These are phyloP conservation scores for Dorcus parallelipipedus DNA, from an alignment of 2,888 invertebrate species.

Conservation along the genomic window DNA sequence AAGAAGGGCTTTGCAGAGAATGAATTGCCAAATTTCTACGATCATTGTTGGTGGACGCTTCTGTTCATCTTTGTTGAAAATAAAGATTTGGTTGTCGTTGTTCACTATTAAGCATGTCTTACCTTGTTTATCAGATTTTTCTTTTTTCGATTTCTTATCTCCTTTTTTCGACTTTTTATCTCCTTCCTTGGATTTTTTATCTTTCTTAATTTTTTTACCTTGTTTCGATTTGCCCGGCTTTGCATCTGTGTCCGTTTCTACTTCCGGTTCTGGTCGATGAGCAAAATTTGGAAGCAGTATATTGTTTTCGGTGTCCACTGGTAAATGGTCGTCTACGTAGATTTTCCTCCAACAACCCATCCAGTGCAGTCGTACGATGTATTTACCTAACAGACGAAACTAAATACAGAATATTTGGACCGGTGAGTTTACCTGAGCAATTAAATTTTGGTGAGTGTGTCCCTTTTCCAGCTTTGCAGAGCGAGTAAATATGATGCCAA, in stretches of 20 bases:
- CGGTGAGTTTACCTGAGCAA: too few species aligned
- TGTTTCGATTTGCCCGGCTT: background rate
- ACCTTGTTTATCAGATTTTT: too few species aligned
- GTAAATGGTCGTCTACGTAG: slow-evolving; percentile 50
- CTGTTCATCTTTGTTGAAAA: slow-evolving; percentile 20
- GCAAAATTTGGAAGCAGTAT: slow-evolving; percentile 42
- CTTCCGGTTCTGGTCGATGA: background rate
- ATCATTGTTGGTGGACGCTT: slow-evolving; percentile 27
- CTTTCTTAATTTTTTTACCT: slow-evolving; percentile 8
- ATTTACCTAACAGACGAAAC: slow-evolving; percentile 49
- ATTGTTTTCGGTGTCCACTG: slow-evolving; percentile 41
- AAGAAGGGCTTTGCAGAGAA: slow-evolving; percentile 50
- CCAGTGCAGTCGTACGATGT: slow-evolving; percentile 50
- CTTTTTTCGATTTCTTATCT: slow-evolving; percentile 1
- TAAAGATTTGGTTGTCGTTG: background rate
- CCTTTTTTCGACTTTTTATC: slow-evolving; percentile 4
- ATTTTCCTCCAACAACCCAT: slow-evolving; percentile 52
- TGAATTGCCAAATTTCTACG: slow-evolving; percentile 51
- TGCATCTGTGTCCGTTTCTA: background rate
- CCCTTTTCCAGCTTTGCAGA: slow-evolving; percentile 46
- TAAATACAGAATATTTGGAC: background rate
- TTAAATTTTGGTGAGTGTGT: too few species aligned
- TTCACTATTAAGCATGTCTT: background rate
- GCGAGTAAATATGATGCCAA: slow-evolving; percentile 51
- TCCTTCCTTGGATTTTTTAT: background rate